These are phyloP conservation scores for Bucco capensis DNA, from an alignment of 2,113 vertebrate species.

Conservation along the genomic window DNA sequence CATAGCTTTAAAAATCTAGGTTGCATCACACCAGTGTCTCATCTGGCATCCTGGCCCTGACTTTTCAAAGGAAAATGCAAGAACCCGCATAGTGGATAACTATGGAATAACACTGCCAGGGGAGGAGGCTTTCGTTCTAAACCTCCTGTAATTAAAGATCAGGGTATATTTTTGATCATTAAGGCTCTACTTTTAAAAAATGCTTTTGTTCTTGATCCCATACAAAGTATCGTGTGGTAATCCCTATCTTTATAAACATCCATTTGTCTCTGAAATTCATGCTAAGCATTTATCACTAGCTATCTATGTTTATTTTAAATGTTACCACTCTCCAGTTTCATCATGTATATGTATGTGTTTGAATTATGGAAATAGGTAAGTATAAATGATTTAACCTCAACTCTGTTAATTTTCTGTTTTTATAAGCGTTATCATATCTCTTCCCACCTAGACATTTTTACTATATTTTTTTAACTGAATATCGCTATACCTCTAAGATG, in stretches of 20 bases:
- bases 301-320: background rate
- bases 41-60: background rate
- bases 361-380: background rate
- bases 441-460: background rate
- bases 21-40: background rate
- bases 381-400: background rate
- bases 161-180: background rate
- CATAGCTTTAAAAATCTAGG: background rate
- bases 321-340: background rate
- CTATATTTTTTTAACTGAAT: background rate
- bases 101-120: slow-evolving; percentile 9
- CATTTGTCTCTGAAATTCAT: background rate
- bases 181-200: background rate
- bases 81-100: slow-evolving; percentile 51
- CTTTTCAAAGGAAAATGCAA: slow-evolving; percentile 46
- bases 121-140: background rate
- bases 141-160: background rate
- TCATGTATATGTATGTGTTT: background rate
- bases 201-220: background rate
- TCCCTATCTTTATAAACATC: background rate
- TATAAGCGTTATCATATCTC: background rate
- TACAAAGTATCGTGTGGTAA: background rate
- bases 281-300: background rate
- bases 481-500: background rate
- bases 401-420: background rate